These are phyloP conservation scores for Grantiella picta DNA, from an alignment of 2,113 vertebrate genomes.

Conservation along the genomic window DNA sequence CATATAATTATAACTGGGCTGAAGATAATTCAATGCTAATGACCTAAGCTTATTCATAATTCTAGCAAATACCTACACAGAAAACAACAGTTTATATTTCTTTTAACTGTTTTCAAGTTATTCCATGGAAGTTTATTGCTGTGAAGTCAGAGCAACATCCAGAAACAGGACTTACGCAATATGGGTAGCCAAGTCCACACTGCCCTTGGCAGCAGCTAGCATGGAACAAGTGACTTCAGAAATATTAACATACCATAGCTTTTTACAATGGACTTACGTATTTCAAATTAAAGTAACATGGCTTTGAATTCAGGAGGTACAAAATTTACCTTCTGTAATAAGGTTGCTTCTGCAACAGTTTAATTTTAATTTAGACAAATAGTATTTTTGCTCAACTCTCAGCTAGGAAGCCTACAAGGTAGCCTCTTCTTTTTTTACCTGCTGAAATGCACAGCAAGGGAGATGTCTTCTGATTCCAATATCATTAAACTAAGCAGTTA, in stretches of 20 bases:
- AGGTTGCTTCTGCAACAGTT: neutral
- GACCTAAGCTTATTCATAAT: neutral
- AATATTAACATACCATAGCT: neutral
- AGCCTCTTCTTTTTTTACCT: neutral
- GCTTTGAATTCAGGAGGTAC: neutral
- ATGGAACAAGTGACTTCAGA: neutral
- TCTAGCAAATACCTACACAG: neutral
- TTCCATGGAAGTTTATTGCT: neutral
- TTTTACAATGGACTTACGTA: accelerated
- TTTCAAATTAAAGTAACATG: neutral
- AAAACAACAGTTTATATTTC: neutral
- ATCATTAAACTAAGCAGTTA: neutral
- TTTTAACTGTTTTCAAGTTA: neutral
- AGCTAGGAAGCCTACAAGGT: neutral
- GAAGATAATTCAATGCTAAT: neutral
- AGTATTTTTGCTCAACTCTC: neutral
- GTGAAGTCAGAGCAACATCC: neutral
- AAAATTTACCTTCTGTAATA: neutral
- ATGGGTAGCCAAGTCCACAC: neutral
- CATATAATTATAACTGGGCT: neutral
- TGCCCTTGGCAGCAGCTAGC: neutral
- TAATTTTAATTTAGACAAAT: neutral
- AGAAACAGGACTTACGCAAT: neutral
- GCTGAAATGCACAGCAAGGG: neutral
- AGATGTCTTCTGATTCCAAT: neutral